phyloP scores from a whole-genome alignment of 2,113 vertebrate genomes.

The Neodontobutis hainanensis region DNA sequence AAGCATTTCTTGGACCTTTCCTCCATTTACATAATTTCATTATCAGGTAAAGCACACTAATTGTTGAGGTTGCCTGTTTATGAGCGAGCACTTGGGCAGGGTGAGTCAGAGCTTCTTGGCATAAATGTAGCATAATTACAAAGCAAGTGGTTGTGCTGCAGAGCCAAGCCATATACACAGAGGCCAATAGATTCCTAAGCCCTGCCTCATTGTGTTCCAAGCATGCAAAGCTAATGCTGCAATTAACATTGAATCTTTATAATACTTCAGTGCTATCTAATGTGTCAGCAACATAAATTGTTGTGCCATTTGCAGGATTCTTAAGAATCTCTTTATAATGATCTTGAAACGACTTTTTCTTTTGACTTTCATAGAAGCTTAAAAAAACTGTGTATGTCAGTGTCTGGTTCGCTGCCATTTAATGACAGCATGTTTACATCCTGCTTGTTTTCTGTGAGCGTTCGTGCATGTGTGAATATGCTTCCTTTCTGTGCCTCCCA shows the following conservation, averaged over 20 bases:
- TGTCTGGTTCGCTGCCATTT: conserved; percentile 37
- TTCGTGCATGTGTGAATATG: conserved; percentile 28
- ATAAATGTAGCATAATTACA: conserved; percentile 88
- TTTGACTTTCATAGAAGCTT: too few relatives aligned
- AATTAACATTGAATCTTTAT: conserved; percentile 71
- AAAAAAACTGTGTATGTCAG: conserved; percentile 13
- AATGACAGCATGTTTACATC: conserved; percentile 70
- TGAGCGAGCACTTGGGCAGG: conserved; percentile 43
- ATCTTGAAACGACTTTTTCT: too few relatives aligned
- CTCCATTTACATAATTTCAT: conserved; percentile 99
- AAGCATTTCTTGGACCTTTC: conserved; percentile 82
- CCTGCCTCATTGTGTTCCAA: conserved; percentile 47
- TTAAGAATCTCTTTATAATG: background rate
- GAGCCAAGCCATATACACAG: conserved; percentile 71
- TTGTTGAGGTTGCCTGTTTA: conserved; percentile 67
- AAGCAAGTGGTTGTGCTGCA: conserved; percentile 85
- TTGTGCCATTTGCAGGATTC: conserved; percentile 23
- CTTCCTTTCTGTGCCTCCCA: conserved; percentile 30
- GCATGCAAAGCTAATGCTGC: conserved; percentile 56
- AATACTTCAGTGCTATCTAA: conserved; percentile 56
- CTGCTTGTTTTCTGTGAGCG: conserved; percentile 41
- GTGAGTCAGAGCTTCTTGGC: conserved; percentile 66
- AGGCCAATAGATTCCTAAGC: conserved; percentile 74
- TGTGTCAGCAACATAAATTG: conserved; percentile 31
- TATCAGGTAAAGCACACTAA: conserved; percentile 93